These are phyloP conservation scores for Zophobas morio DNA, from an alignment of 1,140 invertebrate genomes.

Conservation along the genomic window DNA sequence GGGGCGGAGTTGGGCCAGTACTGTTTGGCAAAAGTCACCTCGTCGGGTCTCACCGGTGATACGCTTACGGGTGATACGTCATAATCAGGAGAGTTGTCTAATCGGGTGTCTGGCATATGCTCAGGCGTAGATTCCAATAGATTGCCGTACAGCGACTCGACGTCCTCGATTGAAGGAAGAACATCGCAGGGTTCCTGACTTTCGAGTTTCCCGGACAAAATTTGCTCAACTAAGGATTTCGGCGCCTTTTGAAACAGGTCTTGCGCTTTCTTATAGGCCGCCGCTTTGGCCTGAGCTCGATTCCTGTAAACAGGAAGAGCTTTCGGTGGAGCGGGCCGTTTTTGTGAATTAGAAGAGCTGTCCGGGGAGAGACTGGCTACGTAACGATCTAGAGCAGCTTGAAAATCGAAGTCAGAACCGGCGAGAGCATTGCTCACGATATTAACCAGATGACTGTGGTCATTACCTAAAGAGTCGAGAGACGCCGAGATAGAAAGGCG, in stretches of 20 bases:
- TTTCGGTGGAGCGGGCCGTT: too few relatives aligned
- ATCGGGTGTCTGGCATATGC: background rate
- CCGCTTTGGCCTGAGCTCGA: background rate
- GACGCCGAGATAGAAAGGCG: too few relatives aligned
- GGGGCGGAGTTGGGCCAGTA: conserved; percentile 35
- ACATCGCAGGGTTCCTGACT: background rate
- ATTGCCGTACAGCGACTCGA: background rate
- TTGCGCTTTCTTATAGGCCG: background rate
- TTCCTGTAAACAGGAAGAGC: too few relatives aligned
- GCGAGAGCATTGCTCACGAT: too few relatives aligned
- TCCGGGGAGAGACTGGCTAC: too few relatives aligned
- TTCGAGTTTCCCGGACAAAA: background rate
- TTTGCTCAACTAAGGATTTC: background rate
- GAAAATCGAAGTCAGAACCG: too few relatives aligned
- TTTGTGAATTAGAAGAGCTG: too few relatives aligned
- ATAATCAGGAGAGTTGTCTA: background rate
- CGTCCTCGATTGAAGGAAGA: background rate
- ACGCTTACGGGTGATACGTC: too few relatives aligned
- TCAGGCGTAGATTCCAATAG: background rate
- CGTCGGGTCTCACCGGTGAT: conserved; percentile 19
- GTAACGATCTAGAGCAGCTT: too few relatives aligned
- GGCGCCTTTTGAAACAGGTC: conserved; percentile 9
- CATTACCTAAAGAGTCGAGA: too few relatives aligned
- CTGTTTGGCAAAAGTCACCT: conserved; percentile 11
- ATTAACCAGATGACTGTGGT: too few relatives aligned